Conservation (phyloP, 2,888 invertebrate species). For the Malthinus seriepunctatus region DNA sequence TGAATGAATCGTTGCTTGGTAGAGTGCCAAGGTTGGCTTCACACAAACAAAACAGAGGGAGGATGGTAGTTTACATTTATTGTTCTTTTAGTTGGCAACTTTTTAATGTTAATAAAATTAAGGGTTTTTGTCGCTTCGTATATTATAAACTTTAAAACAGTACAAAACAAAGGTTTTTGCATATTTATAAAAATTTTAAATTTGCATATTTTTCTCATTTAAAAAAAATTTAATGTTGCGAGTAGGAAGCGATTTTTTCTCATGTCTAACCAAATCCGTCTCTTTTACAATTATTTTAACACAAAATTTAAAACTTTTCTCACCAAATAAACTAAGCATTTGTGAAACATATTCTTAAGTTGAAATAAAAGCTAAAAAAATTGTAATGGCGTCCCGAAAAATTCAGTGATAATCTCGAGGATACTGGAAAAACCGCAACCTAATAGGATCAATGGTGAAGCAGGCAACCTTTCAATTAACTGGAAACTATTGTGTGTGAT, state of each 20-base stretch:
- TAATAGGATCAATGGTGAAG: too few species aligned
- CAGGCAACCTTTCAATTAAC: too few species aligned
- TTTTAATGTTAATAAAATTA: slow-evolving; percentile 32
- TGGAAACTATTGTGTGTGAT: too few species aligned
- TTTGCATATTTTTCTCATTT: slow-evolving; percentile 39
- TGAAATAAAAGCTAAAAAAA: too few species aligned
- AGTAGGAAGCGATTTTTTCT: not conserved
- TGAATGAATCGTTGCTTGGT: slow-evolving; percentile 22
- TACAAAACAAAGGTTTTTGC: slow-evolving; percentile 26
- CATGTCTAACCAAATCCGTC: too few species aligned
- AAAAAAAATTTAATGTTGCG: slow-evolving; percentile 18
- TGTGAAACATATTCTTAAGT: too few species aligned
- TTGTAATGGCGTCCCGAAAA: too few species aligned
- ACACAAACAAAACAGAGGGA: slow-evolving; percentile 27
- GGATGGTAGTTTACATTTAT: slow-evolving; percentile 27
- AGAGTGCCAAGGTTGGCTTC: slow-evolving; percentile 27
- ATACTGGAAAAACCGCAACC: too few species aligned
- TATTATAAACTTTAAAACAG: slow-evolving; percentile 16
- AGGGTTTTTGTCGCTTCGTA: slow-evolving; percentile 22
- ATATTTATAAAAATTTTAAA: slow-evolving; percentile 36
- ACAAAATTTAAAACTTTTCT: too few species aligned
- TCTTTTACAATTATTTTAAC: too few species aligned
- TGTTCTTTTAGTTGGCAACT: slow-evolving; percentile 25
- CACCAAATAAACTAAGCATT: too few species aligned
- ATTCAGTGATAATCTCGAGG: too few species aligned